Conservation (phyloP, 2,113 vertebrate genomes). For the Symphodus melops region DNA sequence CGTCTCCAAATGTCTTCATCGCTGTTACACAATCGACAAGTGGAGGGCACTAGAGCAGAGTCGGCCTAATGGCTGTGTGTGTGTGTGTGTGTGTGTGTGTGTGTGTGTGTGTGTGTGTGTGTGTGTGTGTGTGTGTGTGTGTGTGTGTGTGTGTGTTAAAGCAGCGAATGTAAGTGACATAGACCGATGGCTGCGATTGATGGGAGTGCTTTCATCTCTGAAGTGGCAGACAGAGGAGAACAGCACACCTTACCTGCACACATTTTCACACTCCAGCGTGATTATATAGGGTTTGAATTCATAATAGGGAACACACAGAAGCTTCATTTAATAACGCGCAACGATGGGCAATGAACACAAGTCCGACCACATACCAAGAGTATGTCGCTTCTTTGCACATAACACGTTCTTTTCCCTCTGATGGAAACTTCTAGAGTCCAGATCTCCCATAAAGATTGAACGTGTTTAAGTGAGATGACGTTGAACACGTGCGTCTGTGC, state of each 20-base stretch:
- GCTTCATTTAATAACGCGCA: not conserved
- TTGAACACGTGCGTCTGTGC: too few species aligned
- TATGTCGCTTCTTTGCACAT: too few species aligned
- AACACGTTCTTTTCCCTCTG: too few species aligned
- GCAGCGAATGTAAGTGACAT: not conserved
- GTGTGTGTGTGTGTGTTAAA: not conserved
- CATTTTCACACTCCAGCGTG: constrained; percentile 6
- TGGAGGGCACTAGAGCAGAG: constrained; percentile 22
- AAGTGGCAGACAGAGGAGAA: constrained; percentile 7
- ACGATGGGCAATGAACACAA: not conserved
- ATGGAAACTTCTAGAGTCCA: too few species aligned
- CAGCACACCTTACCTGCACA: not conserved
- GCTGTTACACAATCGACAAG: constrained; percentile 37
- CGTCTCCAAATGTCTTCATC: constrained; percentile 2
- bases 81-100: not conserved
- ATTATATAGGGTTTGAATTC: not conserved
- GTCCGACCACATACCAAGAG: not conserved
- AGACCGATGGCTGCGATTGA: constrained; percentile 11
- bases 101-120: not conserved
- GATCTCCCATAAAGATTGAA: too few species aligned
- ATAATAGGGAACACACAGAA: not conserved
- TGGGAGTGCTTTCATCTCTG: constrained; percentile 19
- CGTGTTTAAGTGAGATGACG: too few species aligned
- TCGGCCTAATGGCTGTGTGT: constrained; percentile 18
- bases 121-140: constrained; percentile 1